phyloP scores from a whole-genome alignment of 35 echinoderm and acorn worm species.

The Strongylocentrotus purpuratus region DNA sequence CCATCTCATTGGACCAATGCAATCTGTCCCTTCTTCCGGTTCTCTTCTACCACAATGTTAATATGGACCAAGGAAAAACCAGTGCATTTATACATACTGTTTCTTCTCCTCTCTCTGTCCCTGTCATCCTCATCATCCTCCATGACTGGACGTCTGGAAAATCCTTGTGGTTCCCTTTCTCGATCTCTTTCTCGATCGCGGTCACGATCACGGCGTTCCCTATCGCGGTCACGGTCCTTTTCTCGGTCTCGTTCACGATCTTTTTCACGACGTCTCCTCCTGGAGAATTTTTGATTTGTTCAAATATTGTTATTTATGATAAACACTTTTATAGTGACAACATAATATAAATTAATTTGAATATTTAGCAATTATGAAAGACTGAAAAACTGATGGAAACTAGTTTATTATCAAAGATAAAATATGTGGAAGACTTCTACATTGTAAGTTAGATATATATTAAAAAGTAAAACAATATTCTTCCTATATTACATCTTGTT shows the following conservation, averaged over 20 bases:
- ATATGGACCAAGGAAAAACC: background rate
- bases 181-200: conserved; percentile 76
- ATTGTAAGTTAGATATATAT: no score
- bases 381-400: no score
- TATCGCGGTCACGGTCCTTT: conserved; percentile 54
- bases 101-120: conserved; percentile 80
- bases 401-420: no score
- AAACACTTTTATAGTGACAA: no score
- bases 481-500: no score
- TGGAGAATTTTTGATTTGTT: background rate
- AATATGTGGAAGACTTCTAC: no score
- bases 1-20: no score
- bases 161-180: conserved; percentile 75
- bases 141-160: conserved; percentile 85
- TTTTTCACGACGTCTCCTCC: conserved; percentile 16
- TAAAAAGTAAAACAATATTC: no score
- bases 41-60: background rate
- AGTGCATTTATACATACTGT: background rate
- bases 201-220: conserved; percentile 63
- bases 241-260: conserved; percentile 56
- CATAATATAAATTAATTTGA: no score
- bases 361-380: no score
- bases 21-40: no score
- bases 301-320: background rate
- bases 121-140: conserved; percentile 94